These are phyloP conservation scores for Drosophila lacicola DNA, from an alignment of 2,888 invertebrate species.

Conservation along the genomic window DNA sequence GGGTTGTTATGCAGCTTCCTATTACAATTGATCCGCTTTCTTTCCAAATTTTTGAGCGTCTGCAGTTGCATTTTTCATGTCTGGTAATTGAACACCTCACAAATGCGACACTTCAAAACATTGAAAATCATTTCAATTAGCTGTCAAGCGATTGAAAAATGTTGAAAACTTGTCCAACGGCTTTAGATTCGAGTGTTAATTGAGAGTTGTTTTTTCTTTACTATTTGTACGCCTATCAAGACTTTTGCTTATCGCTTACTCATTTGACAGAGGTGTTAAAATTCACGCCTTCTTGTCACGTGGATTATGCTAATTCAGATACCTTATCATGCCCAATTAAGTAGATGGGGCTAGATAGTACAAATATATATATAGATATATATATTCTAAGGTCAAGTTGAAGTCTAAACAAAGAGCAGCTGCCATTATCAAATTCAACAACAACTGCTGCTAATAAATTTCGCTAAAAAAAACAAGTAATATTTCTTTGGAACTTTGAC, in stretches of 20 bases:
- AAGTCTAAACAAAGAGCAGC: slow-evolving; percentile 47
- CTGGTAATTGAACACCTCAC: slow-evolving; percentile 66
- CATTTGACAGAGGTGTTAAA: slow-evolving; percentile 39
- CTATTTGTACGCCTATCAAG: slow-evolving; percentile 3
- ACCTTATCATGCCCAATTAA: slow-evolving; percentile 46
- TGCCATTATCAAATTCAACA: slow-evolving; percentile 35
- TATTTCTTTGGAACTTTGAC: too few relatives aligned
- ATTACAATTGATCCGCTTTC: slow-evolving; percentile 46
- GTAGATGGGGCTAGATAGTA: slow-evolving; percentile 22
- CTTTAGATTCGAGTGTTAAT: slow-evolving; percentile 29
- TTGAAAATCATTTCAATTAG: slow-evolving; percentile 32
- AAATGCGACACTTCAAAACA: slow-evolving; percentile 42
- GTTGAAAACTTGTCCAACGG: slow-evolving; percentile 39
- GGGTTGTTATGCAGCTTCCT: slow-evolving; percentile 21
- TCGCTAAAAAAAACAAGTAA: slow-evolving; percentile 18
- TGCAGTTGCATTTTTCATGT: slow-evolving; percentile 59
- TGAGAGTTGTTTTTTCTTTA: slow-evolving; percentile 1
- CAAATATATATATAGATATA: not conserved
- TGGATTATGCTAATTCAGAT: slow-evolving; percentile 47
- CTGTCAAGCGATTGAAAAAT: slow-evolving; percentile 20
- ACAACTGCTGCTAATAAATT: slow-evolving; percentile 57
- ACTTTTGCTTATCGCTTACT: slow-evolving; percentile 17
- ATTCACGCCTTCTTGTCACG: slow-evolving; percentile 38
- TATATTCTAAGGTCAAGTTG: slow-evolving; percentile 60
- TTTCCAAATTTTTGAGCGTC: slow-evolving; percentile 24